Evolutionary conservation across 2,888 invertebrate genomes (phyloP), one percentile per base, ranked within the genome.

Genomic region (Melanostoma mellinum): DNA sequence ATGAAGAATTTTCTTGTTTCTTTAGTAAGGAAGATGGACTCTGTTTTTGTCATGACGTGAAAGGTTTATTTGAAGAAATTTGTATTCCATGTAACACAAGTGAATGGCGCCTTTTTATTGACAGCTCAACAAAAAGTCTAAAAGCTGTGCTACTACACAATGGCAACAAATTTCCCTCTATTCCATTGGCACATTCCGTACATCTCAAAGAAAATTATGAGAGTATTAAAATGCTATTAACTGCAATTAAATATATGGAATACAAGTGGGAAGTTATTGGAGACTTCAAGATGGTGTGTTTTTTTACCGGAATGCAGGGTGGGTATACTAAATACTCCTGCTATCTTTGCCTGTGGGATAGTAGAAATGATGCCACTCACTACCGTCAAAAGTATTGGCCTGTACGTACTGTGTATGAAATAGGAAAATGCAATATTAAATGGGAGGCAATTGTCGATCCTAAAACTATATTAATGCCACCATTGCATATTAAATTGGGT

Each of bases 21-120:
- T 55, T 35, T n/a, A 55, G 6, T 35, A 55, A 55, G 53, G 53
- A 55, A 55, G 35, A 55, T 35, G 53, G 53, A 55, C 53, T 55
- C 35, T 55, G 53, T 55, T 55, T 35, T 55, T 67, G 56, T 32
- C n/a, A 56, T 9, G 56, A 74, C 40, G 48, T 74, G 44, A 50
- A 44, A 10, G 74, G 65, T 48, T 38, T 74, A 35, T 65, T 74
- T 50, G 38, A 65, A 8, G 56, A 53, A 38, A 48, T 74, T 48
- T 56, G 74, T 38, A 65, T 55, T 6, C 10, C 44, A 10, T 38
- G 30, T 20, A 1, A 60, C 2, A 10, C 60, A 36, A 35, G 38
- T 50, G 72, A 60, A 40, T 73, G 73, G 61, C 73, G 61, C 20
- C 53, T 53, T 35, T 73, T 72, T 32, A 72, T 72, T 50, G 72